Conservation (phyloP, 2,888 invertebrate species). For the Ophion ventricosus region DNA sequence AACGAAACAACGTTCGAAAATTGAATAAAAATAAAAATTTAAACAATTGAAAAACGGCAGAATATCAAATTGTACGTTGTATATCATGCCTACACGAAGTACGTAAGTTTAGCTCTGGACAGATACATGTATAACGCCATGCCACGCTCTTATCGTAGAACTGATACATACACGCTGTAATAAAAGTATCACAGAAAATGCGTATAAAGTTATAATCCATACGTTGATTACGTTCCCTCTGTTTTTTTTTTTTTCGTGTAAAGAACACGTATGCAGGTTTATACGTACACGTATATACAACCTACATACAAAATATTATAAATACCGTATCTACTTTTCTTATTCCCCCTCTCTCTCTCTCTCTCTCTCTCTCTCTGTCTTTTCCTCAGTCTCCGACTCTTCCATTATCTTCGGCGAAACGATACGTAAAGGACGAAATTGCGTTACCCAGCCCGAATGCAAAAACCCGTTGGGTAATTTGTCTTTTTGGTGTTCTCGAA, state of each 20-base stretch:
- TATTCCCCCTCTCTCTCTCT: background rate
- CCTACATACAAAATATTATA: slow-evolving; percentile 53
- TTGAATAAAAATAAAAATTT: slow-evolving; percentile 13
- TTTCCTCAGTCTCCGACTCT: background rate
- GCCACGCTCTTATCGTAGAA: slow-evolving; percentile 62
- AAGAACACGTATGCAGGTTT: slow-evolving; percentile 20
- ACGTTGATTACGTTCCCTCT: slow-evolving; percentile 63
- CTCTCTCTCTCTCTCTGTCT: slow-evolving; percentile 39
- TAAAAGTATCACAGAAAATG: slow-evolving; percentile 74
- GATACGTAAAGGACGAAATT: slow-evolving; percentile 62
- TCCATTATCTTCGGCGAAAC: slow-evolving; percentile 55
- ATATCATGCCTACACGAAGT: slow-evolving; percentile 37
- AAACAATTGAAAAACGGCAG: slow-evolving; percentile 31
- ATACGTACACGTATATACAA: slow-evolving; percentile 1
- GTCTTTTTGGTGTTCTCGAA: slow-evolving; percentile 44
- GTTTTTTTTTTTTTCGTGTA: slow-evolving; percentile 25
- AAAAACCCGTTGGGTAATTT: slow-evolving; percentile 32
- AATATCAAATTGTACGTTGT: slow-evolving; percentile 24
- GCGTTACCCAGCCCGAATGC: slow-evolving; percentile 33
- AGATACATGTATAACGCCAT: slow-evolving; percentile 50
- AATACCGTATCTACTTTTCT: slow-evolving; percentile 43
- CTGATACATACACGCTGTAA: slow-evolving; percentile 69
- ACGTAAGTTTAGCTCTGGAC: slow-evolving; percentile 52
- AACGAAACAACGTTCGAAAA: slow-evolving; percentile 10
- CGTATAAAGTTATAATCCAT: slow-evolving; percentile 70